These are phyloP conservation scores for Trachelus tabidus DNA, from an alignment of 2,888 invertebrate genomes.

Conservation along the genomic window DNA sequence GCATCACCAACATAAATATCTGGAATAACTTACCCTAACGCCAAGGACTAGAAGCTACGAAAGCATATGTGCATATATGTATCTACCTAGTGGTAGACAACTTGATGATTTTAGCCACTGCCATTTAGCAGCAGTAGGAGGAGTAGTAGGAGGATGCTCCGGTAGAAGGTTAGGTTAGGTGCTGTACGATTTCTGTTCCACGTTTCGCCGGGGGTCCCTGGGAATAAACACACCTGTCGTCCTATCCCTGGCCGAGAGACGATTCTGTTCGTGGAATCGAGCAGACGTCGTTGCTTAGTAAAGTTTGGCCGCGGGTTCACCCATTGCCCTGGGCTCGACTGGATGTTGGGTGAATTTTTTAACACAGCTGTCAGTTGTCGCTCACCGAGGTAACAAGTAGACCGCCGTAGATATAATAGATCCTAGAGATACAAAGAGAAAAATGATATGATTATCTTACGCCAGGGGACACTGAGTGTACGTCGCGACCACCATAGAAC, in stretches of 20 bases:
- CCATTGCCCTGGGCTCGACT: neutral
- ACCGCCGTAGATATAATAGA: neutral
- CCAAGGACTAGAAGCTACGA: neutral
- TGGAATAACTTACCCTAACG: neutral
- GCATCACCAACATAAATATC: neutral
- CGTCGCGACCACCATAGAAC: neutral
- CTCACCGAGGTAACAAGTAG: neutral
- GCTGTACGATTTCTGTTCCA: constrained; percentile 47
- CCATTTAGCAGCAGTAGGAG: neutral
- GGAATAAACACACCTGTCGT: constrained; percentile 59
- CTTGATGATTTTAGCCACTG: neutral
- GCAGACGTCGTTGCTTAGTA: neutral
- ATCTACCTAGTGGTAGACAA: neutral
- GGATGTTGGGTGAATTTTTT: neutral
- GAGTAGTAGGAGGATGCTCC: neutral
- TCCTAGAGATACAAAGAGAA: constrained; percentile 12
- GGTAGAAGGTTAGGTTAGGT: constrained; percentile 29
- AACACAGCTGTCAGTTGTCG: neutral
- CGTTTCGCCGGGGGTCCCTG: constrained; percentile 60
- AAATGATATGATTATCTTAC: constrained; percentile 26
- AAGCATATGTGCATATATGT: neutral
- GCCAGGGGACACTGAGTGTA: constrained; percentile 16
- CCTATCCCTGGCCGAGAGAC: constrained; percentile 45
- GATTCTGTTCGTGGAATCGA: constrained; percentile 1
- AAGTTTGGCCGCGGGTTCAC: neutral